These are phyloP conservation scores for Plebejus argus DNA, from an alignment of 2,888 invertebrate species.

Conservation along the genomic window DNA sequence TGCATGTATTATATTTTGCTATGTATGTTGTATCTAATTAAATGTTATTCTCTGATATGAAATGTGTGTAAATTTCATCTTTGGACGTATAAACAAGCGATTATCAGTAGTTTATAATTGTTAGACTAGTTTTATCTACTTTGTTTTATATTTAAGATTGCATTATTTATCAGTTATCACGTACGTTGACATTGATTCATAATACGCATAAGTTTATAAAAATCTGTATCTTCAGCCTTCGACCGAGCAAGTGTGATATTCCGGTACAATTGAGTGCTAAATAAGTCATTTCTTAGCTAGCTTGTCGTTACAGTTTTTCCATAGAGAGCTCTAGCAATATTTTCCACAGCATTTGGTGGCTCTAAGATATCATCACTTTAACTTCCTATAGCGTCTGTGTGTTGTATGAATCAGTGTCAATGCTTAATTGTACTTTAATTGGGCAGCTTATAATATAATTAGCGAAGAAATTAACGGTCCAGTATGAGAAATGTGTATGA, in stretches of 20 bases:
- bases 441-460: slow-evolving; percentile 3
- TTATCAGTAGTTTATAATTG: neutral
- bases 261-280: no score
- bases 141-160: neutral
- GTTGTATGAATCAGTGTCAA: neutral
- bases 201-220: neutral
- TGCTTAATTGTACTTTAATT: neutral
- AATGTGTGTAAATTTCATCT: neutral
- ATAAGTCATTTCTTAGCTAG: no score
- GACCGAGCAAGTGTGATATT: no score
- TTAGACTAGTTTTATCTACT: neutral
- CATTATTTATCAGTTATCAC: neutral
- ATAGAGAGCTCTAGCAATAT: no score
- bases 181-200: neutral
- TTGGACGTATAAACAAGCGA: neutral
- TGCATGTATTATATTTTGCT: neutral
- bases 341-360: no score
- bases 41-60: neutral
- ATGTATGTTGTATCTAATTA: neutral
- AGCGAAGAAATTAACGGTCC: slow-evolving; percentile 22
- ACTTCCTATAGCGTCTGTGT: no score
- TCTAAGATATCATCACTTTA: no score
- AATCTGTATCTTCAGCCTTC: no score
- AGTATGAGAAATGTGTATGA: slow-evolving; percentile 11
- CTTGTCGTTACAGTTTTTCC: no score